A percentile compares a stretch with the other conserved stretches of the same genome.
phyloP scores from a whole-genome alignment of 2,797 vertebrate species.

The Enteromius fasciolatus region DNA sequence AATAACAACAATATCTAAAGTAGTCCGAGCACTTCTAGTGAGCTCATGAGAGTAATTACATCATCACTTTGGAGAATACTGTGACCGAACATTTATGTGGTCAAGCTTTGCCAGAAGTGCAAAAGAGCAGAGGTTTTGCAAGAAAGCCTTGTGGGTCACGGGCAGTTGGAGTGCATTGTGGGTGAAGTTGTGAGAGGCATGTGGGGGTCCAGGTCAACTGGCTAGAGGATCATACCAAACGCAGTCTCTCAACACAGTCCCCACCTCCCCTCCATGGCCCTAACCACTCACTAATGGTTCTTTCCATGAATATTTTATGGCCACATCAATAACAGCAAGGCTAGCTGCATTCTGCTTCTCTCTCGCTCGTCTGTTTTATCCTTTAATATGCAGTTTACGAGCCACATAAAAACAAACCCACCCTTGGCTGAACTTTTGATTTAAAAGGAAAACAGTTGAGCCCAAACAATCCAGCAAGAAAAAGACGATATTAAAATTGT shows the following conservation, averaged over 20 bases:
- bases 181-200: slow-evolving; percentile 46
- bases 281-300: slow-evolving; percentile 66
- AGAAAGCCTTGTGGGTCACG: slow-evolving; percentile 35
- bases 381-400: slow-evolving; percentile 69
- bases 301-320: slow-evolving; percentile 67
- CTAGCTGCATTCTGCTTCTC: slow-evolving; percentile 59
- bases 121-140: slow-evolving; percentile 44
- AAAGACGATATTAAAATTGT: slow-evolving; percentile 61
- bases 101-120: slow-evolving; percentile 43
- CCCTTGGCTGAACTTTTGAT: slow-evolving; percentile 65
- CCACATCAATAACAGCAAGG: slow-evolving; percentile 65
- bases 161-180: slow-evolving; percentile 37
- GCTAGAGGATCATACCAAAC: slow-evolving; percentile 61
- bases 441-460: slow-evolving; percentile 62
- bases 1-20: slow-evolving; percentile 38
- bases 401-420: slow-evolving; percentile 68
- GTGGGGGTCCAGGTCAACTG: slow-evolving; percentile 57
- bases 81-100: slow-evolving; percentile 41
- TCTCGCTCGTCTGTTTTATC: slow-evolving; percentile 63
- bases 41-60: slow-evolving; percentile 53
- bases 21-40: slow-evolving; percentile 39
- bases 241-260: slow-evolving; percentile 59
- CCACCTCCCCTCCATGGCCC: slow-evolving; percentile 61
- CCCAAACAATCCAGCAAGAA: slow-evolving; percentile 52
- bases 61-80: slow-evolving; percentile 53